phyloP scores from a whole-genome alignment of 1,140 invertebrate genomes.

The Dolichoris vasculosae region DNA sequence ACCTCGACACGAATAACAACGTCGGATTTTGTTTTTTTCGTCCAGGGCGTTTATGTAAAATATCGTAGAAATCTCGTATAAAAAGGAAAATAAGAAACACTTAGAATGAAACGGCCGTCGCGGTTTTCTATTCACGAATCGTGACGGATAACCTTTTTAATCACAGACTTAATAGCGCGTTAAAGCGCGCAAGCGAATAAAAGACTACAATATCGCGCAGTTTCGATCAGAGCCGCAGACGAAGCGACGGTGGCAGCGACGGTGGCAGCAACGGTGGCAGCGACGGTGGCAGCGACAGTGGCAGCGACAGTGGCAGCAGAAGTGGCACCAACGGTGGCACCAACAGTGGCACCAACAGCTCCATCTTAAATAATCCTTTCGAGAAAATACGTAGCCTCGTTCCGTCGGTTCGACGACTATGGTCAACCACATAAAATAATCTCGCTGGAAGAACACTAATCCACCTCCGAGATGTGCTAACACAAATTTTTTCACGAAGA shows the following conservation, averaged over 20 bases:
- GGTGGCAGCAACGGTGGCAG: too few relatives aligned
- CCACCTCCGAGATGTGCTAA: neutral
- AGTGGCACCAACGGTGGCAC: neutral
- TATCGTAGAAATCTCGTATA: neutral
- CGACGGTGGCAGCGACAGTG: too few relatives aligned
- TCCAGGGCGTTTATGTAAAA: neutral
- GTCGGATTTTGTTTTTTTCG: conserved; percentile 19
- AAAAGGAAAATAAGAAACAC: neutral
- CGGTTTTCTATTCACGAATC: neutral
- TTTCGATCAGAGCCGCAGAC: neutral
- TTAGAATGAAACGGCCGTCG: neutral
- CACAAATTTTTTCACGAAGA: neutral
- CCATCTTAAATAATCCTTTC: conserved; percentile 16
- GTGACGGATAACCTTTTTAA: conserved; percentile 40
- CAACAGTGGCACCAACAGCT: neutral
- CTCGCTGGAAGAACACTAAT: neutral
- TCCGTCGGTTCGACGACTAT: neutral
- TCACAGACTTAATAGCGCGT: conserved; percentile 28
- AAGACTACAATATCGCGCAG: neutral
- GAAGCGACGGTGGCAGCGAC: neutral
- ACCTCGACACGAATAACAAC: neutral
- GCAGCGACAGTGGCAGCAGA: neutral
- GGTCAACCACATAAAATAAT: neutral
- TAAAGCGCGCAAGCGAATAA: conserved; percentile 7
- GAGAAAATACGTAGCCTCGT: neutral